Percentiles rank a stretch among this genome's conserved stretches.
These are phyloP conservation scores for Dolichomitus sp. DNA, from an alignment of 2,888 invertebrate genomes.

Conservation along the genomic window DNA sequence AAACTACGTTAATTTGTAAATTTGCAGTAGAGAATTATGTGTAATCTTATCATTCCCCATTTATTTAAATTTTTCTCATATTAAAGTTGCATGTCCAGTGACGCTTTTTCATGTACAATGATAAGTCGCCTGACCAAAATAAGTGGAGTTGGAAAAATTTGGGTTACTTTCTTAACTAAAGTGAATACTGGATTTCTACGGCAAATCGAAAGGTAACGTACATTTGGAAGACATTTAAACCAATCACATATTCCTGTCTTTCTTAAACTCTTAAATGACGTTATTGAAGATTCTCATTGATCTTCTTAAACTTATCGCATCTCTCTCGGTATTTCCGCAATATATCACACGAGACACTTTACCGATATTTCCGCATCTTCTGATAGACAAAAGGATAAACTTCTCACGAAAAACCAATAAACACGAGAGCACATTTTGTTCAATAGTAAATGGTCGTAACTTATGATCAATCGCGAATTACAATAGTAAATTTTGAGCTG, in stretches of 20 bases:
- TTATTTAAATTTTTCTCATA: not conserved
- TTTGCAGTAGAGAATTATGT: not conserved
- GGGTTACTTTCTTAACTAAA: too few relatives aligned
- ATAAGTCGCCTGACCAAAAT: too few relatives aligned
- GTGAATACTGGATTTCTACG: too few relatives aligned
- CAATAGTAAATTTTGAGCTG: not conserved
- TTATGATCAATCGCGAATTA: not conserved
- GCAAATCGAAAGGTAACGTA: too few relatives aligned
- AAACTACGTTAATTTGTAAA: not conserved
- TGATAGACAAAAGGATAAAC: not conserved
- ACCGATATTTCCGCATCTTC: constrained; percentile 31
- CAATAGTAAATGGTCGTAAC: not conserved
- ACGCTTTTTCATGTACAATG: too few relatives aligned
- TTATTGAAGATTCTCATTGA: not conserved
- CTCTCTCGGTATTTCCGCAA: not conserved
- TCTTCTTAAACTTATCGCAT: not conserved
- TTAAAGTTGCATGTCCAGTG: not conserved
- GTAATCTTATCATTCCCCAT: not conserved
- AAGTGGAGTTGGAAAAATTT: too few relatives aligned
- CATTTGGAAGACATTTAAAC: too few relatives aligned
- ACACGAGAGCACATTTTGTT: not conserved
- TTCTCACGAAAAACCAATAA: constrained; percentile 18
- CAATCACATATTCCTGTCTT: too few relatives aligned
- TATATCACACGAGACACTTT: constrained; percentile 31
- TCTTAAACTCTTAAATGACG: too few relatives aligned